phyloP scores from a whole-genome alignment of 2,888 invertebrate species.

The Drosophila emarginata region DNA sequence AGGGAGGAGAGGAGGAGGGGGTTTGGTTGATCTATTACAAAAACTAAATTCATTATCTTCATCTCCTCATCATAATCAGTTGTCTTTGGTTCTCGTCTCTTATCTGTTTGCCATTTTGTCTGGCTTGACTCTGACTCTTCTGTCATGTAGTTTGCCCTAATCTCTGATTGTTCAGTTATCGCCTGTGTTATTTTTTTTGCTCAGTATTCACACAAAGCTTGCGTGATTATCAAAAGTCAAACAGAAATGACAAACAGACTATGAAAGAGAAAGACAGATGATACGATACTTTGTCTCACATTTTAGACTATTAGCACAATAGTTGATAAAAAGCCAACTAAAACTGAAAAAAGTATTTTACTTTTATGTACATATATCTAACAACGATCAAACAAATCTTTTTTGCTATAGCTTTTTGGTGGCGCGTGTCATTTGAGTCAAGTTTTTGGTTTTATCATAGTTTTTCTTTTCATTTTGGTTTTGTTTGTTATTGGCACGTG shows the following conservation, averaged over 20 bases:
- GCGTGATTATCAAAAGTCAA: slow-evolving; percentile 55
- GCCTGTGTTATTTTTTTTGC: slow-evolving; percentile 16
- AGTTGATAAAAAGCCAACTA: not conserved
- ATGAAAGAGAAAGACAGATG: not conserved
- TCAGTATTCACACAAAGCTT: slow-evolving; percentile 43
- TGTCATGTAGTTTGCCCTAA: not conserved
- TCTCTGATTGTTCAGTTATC: slow-evolving; percentile 26
- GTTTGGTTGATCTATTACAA: not conserved
- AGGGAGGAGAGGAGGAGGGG: not conserved
- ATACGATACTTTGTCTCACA: not conserved
- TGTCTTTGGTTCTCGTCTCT: slow-evolving; percentile 6
- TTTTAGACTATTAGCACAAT: not conserved
- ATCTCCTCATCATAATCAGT: not conserved
- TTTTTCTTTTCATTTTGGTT: not conserved
- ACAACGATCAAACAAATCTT: not conserved
- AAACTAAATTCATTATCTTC: slow-evolving; percentile 2
- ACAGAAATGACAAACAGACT: slow-evolving; percentile 15
- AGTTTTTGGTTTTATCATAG: too few relatives aligned
- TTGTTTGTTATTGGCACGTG: slow-evolving; percentile 3
- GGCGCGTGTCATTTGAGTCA: not conserved
- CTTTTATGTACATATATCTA: not conserved
- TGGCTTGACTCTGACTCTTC: slow-evolving; percentile 10
- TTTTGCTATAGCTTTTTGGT: not conserved
- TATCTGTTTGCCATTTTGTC: slow-evolving; percentile 46
- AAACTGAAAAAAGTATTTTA: not conserved